Percentiles rank a stretch among this genome's conserved stretches.
These are phyloP conservation scores for Macrobrachium nipponense DNA, from an alignment of 1,140 invertebrate species.

Conservation along the genomic window DNA sequence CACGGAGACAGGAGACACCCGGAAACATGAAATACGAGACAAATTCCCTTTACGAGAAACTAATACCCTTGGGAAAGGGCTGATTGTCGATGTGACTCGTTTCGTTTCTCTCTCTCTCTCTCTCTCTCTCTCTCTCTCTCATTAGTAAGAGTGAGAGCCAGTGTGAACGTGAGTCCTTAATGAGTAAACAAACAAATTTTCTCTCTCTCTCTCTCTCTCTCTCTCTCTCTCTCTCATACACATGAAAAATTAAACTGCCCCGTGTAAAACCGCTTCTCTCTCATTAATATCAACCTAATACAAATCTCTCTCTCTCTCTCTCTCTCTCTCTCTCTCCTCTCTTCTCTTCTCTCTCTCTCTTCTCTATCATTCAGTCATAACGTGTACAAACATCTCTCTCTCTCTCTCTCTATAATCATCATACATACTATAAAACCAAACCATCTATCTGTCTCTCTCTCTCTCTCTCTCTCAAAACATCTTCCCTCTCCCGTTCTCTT, in stretches of 20 bases:
- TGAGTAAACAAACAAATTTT: not conserved
- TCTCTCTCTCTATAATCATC: conserved; percentile 8
- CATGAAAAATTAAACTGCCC: not conserved
- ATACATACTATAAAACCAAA: too few species aligned
- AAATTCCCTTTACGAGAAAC: too few species aligned
- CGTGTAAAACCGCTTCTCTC: not conserved
- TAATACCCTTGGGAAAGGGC: too few species aligned
- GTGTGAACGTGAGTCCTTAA: not conserved
- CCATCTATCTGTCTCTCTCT: not conserved
- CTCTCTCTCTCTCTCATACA: not conserved
- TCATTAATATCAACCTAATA: not conserved
- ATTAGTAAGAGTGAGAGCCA: not conserved
- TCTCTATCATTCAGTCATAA: not conserved
- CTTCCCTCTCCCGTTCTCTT: not conserved
- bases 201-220: not conserved
- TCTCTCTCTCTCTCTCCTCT: conserved; percentile 30
- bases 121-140: conserved; percentile 16
- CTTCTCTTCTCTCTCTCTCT: not conserved
- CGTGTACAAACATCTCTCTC: not conserved
- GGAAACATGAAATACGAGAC: too few species aligned
- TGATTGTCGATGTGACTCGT: too few species aligned
- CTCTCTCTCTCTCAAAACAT: too few species aligned
- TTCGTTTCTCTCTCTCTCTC: conserved; percentile 19
- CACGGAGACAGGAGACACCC: too few species aligned
- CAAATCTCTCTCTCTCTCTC: not conserved